A percentile compares a stretch with the other conserved stretches of the same genome.
phyloP scores from a whole-genome alignment of 2,888 invertebrate genomes.

The Sarcophaga variegata region DNA sequence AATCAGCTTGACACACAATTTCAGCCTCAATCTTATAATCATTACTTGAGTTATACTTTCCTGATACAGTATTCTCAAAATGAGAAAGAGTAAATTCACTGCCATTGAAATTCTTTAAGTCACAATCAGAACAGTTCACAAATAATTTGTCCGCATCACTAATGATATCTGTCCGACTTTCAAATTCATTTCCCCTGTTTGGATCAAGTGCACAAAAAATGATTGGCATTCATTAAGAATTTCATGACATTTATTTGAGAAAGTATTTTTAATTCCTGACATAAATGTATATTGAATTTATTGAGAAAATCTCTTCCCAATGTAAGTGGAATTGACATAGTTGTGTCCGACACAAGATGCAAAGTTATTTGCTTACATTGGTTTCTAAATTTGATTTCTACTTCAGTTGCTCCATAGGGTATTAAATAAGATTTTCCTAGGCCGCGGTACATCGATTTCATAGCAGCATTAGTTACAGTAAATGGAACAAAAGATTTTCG shows the following conservation, averaged over 20 bases:
- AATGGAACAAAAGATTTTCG: constrained; percentile 39
- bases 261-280: constrained; percentile 15
- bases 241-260: constrained; percentile 23
- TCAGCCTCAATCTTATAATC: too few relatives aligned
- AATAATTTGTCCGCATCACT: too few relatives aligned
- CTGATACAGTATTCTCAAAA: too few relatives aligned
- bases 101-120: too few relatives aligned
- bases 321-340: constrained; percentile 47
- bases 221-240: too few relatives aligned
- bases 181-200: too few relatives aligned
- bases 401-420: constrained; percentile 39
- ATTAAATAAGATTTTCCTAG: constrained; percentile 17
- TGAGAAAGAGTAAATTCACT: too few relatives aligned
- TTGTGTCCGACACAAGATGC: constrained; percentile 48
- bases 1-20: too few relatives aligned
- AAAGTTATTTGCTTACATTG: constrained; percentile 16
- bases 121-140: too few relatives aligned
- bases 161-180: too few relatives aligned
- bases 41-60: too few relatives aligned
- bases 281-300: constrained; percentile 45
- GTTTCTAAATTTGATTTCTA: constrained; percentile 48
- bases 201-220: too few relatives aligned
- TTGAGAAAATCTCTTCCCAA: constrained; percentile 47
- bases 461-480: background rate
- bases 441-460: constrained; percentile 25